Conservation (phyloP, 2,797 vertebrate genomes). For the Sarcoramphus papa region DNA sequence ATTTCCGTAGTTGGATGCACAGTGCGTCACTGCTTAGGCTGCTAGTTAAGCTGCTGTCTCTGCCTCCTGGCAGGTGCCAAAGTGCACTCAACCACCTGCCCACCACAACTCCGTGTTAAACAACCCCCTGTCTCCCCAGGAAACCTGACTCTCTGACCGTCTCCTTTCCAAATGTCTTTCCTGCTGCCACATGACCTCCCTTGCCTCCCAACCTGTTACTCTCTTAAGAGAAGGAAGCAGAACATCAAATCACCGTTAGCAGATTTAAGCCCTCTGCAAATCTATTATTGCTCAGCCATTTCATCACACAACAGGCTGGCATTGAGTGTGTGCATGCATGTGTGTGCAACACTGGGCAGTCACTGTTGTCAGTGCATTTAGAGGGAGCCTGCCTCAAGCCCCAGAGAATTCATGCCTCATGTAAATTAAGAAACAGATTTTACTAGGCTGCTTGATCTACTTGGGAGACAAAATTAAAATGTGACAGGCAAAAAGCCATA, state of each 20-base stretch:
- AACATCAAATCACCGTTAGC: not conserved
- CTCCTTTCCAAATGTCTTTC: not conserved
- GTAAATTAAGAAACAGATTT: not conserved
- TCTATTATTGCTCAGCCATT: not conserved
- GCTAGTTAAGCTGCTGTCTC: not conserved
- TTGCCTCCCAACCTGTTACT: not conserved
- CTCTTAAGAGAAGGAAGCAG: not conserved
- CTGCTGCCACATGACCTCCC: not conserved
- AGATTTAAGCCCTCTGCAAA: not conserved
- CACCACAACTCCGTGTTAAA: accelerated
- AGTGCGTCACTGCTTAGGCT: not conserved
- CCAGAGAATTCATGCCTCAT: not conserved
- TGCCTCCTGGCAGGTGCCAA: not conserved
- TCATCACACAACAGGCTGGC: not conserved
- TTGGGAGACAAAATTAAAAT: not conserved
- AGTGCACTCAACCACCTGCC: not conserved
- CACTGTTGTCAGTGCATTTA: accelerated
- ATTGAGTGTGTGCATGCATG: accelerated
- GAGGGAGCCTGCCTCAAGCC: not conserved
- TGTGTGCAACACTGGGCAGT: accelerated
- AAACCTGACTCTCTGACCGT: not conserved
- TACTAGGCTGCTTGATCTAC: not conserved
- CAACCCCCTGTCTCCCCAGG: accelerated
- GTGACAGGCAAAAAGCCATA: not conserved
- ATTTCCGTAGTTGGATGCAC: not conserved